Evolutionary conservation across 2,797 vertebrate species (phyloP), one percentile per base, ranked within the genome.

Genomic region (Mareca strepera): DNA sequence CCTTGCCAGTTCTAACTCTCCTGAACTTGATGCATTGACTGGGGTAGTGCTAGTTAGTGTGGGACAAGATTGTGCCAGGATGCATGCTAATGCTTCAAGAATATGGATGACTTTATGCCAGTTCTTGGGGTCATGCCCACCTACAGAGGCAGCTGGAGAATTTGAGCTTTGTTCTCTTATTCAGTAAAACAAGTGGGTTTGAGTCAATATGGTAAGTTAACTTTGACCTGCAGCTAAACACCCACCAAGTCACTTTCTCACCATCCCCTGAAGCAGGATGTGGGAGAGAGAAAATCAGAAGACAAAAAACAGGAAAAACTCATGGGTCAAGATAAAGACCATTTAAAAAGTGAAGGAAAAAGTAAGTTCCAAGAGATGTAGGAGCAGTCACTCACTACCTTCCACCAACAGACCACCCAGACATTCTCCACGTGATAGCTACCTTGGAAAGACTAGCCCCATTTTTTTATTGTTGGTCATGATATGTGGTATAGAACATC

Each of bases 351-450:
- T n/a, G 48, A 90, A 35, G 11, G 75, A 25, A 41, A 58, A 94
- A 62, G 37, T 52, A 92, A 17, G 41, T 35, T 63, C 18, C 39
- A 67, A 90, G 56, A 72, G 82, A 91, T 80, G 85, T 26, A 73
- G 87, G 85, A 63, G 60, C 94, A 91, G 31, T 60, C 78, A 56
- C 70, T 89, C 72, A 95, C 85, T 69, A 90, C 85, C 82, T 96
- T 92, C 90, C 73, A 92, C 76, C 58, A 90, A 64, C 92, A 94
- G 73, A 60, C 88, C 87, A 77, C 88, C 73, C 79, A 91, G 64
- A 26, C 64, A 86, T 88, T 90, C 56, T 95, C 85, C 85, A 95
- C 85, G 92, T 92, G 92, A 91, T 92, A 86, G 48, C 39, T 60
- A 85, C 50, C 67, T 84, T 69, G 59, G 75, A 89, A 92, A 88